These are phyloP conservation scores for Harpegnathos saltator DNA, from an alignment of 1,140 invertebrate species.

Conservation along the genomic window DNA sequence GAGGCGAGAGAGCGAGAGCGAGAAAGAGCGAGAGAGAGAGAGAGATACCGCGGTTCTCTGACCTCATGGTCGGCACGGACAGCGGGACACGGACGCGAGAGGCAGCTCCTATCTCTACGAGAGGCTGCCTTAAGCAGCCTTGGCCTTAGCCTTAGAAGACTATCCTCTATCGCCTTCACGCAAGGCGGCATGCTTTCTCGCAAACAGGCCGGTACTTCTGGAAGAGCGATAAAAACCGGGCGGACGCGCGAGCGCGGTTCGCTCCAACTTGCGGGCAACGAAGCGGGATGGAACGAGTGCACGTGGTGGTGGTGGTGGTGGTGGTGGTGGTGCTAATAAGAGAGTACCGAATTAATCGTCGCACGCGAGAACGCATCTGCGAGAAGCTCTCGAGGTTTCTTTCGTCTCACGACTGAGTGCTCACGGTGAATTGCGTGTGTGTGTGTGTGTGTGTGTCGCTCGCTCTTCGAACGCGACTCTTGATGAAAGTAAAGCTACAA, in stretches of 20 bases:
- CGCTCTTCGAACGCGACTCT: not conserved
- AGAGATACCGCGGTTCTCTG: constrained; percentile 36
- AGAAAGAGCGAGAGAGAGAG: no score
- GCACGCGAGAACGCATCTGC: constrained; percentile 29
- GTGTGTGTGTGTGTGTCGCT: no score
- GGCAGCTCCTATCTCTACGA: constrained; percentile 3
- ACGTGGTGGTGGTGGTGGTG: constrained; percentile 53
- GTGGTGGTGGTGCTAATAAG: constrained; percentile 64
- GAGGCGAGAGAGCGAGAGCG: no score
- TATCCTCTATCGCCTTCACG: constrained; percentile 54
- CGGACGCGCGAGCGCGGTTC: not conserved
- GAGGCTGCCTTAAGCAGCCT: constrained; percentile 65
- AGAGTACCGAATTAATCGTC: constrained; percentile 42
- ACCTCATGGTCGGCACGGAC: constrained; percentile 48
- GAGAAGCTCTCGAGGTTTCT: constrained; percentile 13
- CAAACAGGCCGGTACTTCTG: constrained; percentile 20
- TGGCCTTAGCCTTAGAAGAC: constrained; percentile 66
- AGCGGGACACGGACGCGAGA: not conserved
- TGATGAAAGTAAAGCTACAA: constrained; percentile 8
- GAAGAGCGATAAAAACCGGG: constrained; percentile 49
- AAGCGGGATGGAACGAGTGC: constrained; percentile 29
- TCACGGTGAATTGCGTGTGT: no score
- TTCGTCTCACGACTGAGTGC: no score
- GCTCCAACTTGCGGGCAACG: constrained; percentile 26
- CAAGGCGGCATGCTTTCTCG: constrained; percentile 15